These are phyloP conservation scores for Styela plicata DNA, from an alignment of 23 tunicate species.

Conservation along the genomic window DNA sequence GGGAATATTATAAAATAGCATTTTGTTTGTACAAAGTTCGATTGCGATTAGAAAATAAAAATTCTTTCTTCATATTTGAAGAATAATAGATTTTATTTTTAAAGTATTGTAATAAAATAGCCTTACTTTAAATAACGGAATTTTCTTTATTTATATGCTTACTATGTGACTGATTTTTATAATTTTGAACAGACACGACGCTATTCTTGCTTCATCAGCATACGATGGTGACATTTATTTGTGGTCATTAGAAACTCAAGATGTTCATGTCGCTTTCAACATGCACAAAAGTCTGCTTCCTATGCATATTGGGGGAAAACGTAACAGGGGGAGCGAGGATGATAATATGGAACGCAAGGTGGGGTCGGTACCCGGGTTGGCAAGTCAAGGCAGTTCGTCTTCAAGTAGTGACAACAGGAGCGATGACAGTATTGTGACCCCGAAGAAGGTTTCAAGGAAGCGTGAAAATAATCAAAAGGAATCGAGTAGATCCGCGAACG, in stretches of 20 bases:
- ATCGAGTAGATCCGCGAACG: neutral
- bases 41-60: neutral
- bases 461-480: neutral
- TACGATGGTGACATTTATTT: slow-evolving; percentile 81
- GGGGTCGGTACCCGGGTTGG: neutral
- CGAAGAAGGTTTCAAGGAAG: neutral
- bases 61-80: neutral
- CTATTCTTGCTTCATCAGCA: slow-evolving; percentile 50
- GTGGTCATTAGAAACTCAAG: slow-evolving; percentile 62
- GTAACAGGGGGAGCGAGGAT: neutral
- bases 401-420: neutral
- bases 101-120: too few species aligned
- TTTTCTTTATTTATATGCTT: neutral
- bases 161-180: neutral
- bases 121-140: too few species aligned
- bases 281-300: slow-evolving; percentile 72
- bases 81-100: neutral
- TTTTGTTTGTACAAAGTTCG: too few species aligned
- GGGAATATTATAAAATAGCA: too few species aligned
- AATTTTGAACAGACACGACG: slow-evolving; percentile 25
- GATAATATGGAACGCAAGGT: neutral
- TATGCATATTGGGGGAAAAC: slow-evolving; percentile 18
- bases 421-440: neutral
- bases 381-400: neutral
- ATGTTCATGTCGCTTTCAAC: slow-evolving; percentile 50